These are phyloP conservation scores for Falco concolor DNA, from an alignment of 2,797 vertebrate genomes.

Conservation along the genomic window DNA sequence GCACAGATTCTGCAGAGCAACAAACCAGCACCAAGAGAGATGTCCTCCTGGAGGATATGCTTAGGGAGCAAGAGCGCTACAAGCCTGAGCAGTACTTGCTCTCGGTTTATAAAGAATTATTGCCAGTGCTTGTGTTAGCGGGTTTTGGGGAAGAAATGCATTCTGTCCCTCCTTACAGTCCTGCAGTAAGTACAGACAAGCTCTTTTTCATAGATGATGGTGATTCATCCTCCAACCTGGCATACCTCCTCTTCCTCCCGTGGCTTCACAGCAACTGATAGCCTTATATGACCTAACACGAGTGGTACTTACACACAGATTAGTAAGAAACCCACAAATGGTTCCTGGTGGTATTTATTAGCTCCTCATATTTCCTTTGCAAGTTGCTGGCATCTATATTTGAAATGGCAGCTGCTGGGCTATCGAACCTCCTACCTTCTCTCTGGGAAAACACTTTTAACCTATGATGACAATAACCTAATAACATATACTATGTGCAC, in stretches of 20 bases:
- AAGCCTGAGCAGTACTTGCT: background rate
- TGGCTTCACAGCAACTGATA: background rate
- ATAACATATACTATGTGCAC: background rate
- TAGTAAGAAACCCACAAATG: background rate
- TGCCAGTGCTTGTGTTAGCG: background rate
- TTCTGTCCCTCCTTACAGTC: background rate
- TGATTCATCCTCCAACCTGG: fast-evolving
- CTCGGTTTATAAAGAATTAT: background rate
- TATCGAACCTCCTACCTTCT: background rate
- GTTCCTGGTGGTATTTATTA: background rate
- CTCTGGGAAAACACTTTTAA: background rate
- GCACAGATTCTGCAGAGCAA: background rate
- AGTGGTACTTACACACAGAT: background rate
- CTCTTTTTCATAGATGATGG: background rate
- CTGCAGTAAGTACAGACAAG: background rate
- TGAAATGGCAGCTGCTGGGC: background rate
- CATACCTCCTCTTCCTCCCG: background rate
- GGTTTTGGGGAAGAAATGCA: background rate
- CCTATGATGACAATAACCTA: background rate
- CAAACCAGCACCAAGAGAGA: background rate
- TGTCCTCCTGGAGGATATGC: background rate
- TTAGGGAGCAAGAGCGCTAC: background rate
- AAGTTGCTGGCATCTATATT: background rate
- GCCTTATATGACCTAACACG: background rate
- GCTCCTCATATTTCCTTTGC: background rate